Evolutionary conservation across 1,140 invertebrate genomes (phyloP).

Genomic region (Drosophila sproati): DNA sequence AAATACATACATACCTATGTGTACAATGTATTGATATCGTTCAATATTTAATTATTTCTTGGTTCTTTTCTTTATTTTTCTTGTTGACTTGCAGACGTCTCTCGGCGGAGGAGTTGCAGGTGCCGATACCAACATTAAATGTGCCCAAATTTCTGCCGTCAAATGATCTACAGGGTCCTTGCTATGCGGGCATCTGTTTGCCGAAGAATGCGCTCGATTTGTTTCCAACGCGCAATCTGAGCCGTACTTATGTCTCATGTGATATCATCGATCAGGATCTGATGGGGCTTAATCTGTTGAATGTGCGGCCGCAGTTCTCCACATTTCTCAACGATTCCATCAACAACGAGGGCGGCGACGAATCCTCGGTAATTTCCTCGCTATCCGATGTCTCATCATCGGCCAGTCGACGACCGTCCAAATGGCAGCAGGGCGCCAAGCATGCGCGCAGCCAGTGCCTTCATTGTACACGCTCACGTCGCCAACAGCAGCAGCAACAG

Average conservation of each 20-base stretch:
- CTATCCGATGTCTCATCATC: conserved; percentile 78
- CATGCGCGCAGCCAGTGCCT: conserved; percentile 76
- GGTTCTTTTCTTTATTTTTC: no score
- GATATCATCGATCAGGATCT: conserved; percentile 81
- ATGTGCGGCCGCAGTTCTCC: conserved; percentile 63
- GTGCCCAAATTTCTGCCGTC: conserved; percentile 71
- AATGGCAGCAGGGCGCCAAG: conserved; percentile 63
- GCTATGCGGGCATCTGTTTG: conserved; percentile 88
- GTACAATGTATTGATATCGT: neutral
- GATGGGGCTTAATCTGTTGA: conserved; percentile 64
- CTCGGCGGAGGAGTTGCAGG: conserved; percentile 65
- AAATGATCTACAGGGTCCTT: conserved; percentile 76
- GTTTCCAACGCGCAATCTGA: conserved; percentile 87
- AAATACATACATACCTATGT: no score
- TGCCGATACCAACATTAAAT: conserved; percentile 65
- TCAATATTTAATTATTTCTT: no score
- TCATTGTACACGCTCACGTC: conserved; percentile 65
- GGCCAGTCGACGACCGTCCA: conserved; percentile 62
- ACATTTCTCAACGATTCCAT: conserved; percentile 71
- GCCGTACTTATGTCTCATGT: conserved; percentile 77
- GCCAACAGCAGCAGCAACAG: conserved; percentile 46
- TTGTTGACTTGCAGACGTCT: conserved; percentile 44
- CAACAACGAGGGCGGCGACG: conserved; percentile 78
- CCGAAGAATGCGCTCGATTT: conserved; percentile 89
- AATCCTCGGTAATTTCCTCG: conserved; percentile 76